These are phyloP conservation scores for Brachyptera putata DNA, from an alignment of 2,888 invertebrate species.

Conservation along the genomic window DNA sequence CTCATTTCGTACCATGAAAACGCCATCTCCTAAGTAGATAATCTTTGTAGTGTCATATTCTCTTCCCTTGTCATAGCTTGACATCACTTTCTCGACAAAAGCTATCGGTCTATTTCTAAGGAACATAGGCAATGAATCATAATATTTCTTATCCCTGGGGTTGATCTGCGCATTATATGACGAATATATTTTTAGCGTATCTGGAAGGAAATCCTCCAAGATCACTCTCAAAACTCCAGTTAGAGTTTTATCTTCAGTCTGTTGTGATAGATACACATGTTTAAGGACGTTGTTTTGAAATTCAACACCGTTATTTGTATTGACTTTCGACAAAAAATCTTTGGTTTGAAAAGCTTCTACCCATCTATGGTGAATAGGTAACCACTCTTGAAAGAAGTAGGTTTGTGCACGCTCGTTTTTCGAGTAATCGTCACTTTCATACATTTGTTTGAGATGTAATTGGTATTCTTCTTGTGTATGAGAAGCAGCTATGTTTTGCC, in stretches of 20 bases:
- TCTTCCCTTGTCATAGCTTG: not conserved
- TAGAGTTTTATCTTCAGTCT: not conserved
- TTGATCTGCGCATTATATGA: not conserved
- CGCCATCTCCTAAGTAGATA: not conserved
- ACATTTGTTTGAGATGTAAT: not conserved
- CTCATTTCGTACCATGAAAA: not conserved
- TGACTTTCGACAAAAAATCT: constrained; percentile 14
- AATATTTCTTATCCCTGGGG: not conserved
- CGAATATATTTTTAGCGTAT: not conserved
- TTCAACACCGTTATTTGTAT: constrained; percentile 18
- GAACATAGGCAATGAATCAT: not conserved
- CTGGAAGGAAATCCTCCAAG: not conserved
- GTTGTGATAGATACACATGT: not conserved
- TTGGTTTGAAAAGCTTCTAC: constrained; percentile 2
- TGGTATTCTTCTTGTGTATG: constrained; percentile 4
- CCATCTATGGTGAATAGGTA: constrained; percentile 6
- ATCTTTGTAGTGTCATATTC: not conserved
- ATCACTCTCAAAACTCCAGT: constrained; percentile 9
- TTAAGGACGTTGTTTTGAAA: constrained; percentile 3
- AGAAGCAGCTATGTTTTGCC: constrained; percentile 1
- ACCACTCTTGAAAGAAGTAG: constrained; percentile 12
- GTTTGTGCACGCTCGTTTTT: not conserved
- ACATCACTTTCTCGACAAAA: not conserved
- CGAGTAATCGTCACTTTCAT: not conserved
- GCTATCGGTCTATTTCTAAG: not conserved